phyloP scores from a whole-genome alignment of 1,140 invertebrate genomes.

The Dendroctonus valens region DNA sequence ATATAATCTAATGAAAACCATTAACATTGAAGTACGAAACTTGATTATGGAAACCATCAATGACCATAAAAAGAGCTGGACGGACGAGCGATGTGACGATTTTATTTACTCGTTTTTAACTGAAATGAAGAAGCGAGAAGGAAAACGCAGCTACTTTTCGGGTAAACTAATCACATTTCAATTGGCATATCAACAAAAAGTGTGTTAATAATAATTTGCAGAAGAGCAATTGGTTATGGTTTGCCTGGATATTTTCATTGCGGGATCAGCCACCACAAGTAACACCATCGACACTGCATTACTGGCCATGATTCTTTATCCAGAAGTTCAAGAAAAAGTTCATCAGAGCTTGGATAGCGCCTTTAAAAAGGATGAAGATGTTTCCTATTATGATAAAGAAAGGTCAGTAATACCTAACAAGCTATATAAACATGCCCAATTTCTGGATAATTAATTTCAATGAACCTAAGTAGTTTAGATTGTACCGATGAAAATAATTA shows the following conservation, averaged over 20 bases:
- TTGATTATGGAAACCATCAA: slow-evolving; percentile 52
- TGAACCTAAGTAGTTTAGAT: too few species aligned
- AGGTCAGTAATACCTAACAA: slow-evolving; percentile 50
- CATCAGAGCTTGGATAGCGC: slow-evolving; percentile 68
- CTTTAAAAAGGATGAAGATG: slow-evolving; percentile 58
- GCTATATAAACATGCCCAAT: neutral
- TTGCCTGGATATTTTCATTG: slow-evolving; percentile 69
- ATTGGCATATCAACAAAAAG: too few species aligned
- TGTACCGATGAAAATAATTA: too few species aligned
- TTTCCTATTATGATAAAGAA: slow-evolving; percentile 58
- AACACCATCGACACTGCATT: slow-evolving; percentile 64
- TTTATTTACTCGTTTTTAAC: slow-evolving; percentile 70
- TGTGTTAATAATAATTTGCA: slow-evolving; percentile 31
- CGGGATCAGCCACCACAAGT: slow-evolving; percentile 68
- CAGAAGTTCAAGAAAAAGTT: slow-evolving; percentile 63
- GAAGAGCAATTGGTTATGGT: slow-evolving; percentile 65
- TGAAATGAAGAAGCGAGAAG: slow-evolving; percentile 50
- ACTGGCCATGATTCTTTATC: slow-evolving; percentile 63
- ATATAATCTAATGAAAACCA: slow-evolving; percentile 54
- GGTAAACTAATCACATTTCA: neutral
- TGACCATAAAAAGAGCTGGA: slow-evolving; percentile 57
- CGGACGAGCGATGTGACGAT: slow-evolving; percentile 58
- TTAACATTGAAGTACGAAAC: slow-evolving; percentile 36
- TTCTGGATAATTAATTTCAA: too few species aligned
- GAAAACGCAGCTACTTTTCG: neutral